phyloP scores from a whole-genome alignment of 2,113 vertebrate genomes.

The Equus quagga region DNA sequence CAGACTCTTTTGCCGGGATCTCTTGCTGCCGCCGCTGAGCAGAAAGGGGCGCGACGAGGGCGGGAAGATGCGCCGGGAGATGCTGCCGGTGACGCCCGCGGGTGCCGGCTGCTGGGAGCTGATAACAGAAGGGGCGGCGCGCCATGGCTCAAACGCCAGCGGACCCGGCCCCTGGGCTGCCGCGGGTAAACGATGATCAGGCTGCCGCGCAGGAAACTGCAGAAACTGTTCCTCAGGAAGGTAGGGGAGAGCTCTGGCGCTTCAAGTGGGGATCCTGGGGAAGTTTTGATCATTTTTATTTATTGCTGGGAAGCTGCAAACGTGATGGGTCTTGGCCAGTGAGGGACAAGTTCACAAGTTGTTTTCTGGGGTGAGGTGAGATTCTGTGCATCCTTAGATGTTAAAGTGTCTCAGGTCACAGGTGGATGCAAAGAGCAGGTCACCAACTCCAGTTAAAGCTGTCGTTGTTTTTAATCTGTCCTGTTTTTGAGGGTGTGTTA shows the following conservation, averaged over 20 bases:
- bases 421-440: neutral
- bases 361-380: neutral
- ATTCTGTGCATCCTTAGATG: fast-evolving
- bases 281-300: fast-evolving
- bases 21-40: neutral
- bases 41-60: neutral
- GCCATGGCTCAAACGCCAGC: conserved; percentile 63
- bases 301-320: fast-evolving
- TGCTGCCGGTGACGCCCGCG: no score
- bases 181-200: conserved; percentile 79
- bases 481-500: neutral
- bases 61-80: neutral
- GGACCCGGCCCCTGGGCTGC: neutral
- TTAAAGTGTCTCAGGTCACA: fast-evolving
- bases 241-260: conserved; percentile 44
- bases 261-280: fast-evolving
- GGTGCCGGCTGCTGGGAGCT: neutral
- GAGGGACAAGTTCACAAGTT: neutral
- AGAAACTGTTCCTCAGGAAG: conserved; percentile 86
- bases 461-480: neutral
- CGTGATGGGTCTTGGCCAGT: fast-evolving
- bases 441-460: fast-evolving
- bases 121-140: conserved; percentile 62
- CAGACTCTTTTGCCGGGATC: conserved; percentile 71
- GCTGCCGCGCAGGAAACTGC: conserved; percentile 80